These are phyloP conservation scores for Tyrannus savana DNA, from an alignment of 2,113 vertebrate genomes.

Conservation along the genomic window DNA sequence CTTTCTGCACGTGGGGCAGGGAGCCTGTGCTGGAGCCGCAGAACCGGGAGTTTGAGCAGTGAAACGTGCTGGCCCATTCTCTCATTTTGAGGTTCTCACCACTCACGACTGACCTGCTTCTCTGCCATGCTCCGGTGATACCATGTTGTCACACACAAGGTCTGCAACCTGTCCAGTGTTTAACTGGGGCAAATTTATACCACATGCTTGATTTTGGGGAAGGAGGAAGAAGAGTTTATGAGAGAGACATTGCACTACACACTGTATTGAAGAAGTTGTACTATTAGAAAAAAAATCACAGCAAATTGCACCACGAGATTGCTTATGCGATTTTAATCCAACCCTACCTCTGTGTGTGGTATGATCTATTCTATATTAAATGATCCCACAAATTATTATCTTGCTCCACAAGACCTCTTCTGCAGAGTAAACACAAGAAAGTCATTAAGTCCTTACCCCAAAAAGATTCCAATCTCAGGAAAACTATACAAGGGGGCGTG, in stretches of 20 bases:
- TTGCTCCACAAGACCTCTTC: not conserved
- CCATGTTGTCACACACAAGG: not conserved
- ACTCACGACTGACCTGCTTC: not conserved
- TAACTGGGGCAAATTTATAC: not conserved
- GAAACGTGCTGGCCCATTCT: not conserved
- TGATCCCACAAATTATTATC: not conserved
- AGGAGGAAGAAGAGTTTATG: not conserved
- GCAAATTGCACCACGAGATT: not conserved
- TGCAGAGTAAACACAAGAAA: not conserved
- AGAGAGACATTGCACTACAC: not conserved
- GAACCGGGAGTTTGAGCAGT: not conserved
- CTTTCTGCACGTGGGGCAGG: not conserved
- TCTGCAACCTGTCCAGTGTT: not conserved
- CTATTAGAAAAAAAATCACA: not conserved
- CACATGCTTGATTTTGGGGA: not conserved
- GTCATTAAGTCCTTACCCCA: not conserved
- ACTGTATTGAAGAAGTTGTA: not conserved
- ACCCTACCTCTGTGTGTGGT: not conserved
- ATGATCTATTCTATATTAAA: slow-evolving; percentile 33
- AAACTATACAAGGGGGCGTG: not conserved
- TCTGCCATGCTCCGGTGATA: not conserved
- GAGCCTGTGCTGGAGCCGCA: not conserved
- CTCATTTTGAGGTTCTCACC: not conserved
- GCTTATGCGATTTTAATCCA: not conserved
- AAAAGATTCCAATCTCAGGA: not conserved